Conservation (phyloP, 2,113 vertebrate species). For the Varanus salvator region DNA sequence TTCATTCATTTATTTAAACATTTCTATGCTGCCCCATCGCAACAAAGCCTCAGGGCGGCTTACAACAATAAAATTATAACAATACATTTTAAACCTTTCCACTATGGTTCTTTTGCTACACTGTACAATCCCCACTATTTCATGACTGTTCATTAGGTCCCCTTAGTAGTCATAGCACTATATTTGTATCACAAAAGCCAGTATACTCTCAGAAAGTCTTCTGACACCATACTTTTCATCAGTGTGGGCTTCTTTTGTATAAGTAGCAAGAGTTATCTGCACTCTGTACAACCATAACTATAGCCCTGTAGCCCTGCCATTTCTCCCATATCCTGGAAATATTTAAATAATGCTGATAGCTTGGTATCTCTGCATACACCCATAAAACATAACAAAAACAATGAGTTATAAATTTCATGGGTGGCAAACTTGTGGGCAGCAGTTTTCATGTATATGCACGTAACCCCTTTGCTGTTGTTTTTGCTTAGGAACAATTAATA, state of each 20-base stretch:
- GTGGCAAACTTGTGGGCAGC: neutral
- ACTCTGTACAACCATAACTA: neutral
- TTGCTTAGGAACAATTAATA: neutral
- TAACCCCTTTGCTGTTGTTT: neutral
- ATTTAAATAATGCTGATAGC: neutral
- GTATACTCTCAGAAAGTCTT: neutral
- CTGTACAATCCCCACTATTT: neutral
- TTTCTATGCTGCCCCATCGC: too few species aligned
- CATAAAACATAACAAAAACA: neutral
- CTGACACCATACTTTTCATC: neutral
- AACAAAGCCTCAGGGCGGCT: too few species aligned
- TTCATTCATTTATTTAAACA: too few species aligned
- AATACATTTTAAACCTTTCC: too few species aligned
- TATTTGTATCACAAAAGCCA: neutral
- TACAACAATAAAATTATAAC: too few species aligned
- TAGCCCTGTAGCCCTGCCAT: neutral
- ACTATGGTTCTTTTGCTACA: neutral
- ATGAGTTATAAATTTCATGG: neutral
- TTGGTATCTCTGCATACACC: too few species aligned
- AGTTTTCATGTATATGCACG: neutral
- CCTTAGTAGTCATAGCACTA: neutral
- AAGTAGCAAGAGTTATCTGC: neutral
- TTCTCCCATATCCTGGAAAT: neutral
- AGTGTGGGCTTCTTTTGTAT: neutral
- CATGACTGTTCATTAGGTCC: neutral